These are phyloP conservation scores for Equus quagga DNA, from an alignment of 2,113 vertebrate genomes.

Conservation along the genomic window DNA sequence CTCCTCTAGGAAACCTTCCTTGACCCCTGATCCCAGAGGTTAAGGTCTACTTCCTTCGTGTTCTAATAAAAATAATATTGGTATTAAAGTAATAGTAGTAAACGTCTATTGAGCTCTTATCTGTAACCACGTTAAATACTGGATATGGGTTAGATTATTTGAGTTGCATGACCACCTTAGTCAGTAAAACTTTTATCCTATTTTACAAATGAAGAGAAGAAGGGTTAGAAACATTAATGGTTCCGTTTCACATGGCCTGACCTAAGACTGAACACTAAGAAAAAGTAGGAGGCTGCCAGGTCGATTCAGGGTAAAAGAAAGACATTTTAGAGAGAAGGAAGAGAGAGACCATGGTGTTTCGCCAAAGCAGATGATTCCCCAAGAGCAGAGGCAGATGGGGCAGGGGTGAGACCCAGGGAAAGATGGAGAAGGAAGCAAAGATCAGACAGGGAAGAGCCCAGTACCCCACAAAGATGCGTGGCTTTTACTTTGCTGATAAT, in stretches of 20 bases:
- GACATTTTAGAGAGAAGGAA: neutral
- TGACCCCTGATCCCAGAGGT: neutral
- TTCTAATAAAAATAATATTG: neutral
- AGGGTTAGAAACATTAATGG: neutral
- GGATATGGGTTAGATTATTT: neutral
- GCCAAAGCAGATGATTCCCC: neutral
- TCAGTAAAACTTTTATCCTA: neutral
- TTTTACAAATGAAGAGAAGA: neutral
- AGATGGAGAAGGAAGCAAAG: neutral
- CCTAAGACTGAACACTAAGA: neutral
- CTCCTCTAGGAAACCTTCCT: neutral
- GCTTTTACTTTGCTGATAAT: neutral
- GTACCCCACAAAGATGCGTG: neutral
- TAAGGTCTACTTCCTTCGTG: neutral
- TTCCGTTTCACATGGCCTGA: neutral
- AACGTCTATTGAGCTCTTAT: neutral
- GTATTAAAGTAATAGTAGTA: neutral
- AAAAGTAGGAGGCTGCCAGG: neutral
- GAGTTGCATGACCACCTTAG: neutral
- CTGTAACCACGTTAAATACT: neutral
- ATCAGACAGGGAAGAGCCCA: neutral
- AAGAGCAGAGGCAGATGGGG: neutral
- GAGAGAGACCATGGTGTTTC: neutral
- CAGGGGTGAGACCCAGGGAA: neutral
- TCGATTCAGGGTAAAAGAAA: neutral